Conservation (phyloP, 2,113 vertebrate species). For the Plecotus auritus region DNA sequence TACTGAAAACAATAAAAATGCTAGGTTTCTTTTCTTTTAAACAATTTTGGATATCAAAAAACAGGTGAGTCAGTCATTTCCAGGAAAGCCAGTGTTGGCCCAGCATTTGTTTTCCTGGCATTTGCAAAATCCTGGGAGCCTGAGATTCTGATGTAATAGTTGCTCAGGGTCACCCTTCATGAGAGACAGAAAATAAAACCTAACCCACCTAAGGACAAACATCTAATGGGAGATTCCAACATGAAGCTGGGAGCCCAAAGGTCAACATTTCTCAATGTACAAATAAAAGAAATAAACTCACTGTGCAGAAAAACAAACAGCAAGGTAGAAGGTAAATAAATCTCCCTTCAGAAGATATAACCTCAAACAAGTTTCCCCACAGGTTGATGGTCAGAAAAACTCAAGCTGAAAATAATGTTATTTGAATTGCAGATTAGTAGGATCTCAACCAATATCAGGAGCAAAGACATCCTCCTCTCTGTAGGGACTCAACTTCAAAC, state of each 20-base stretch:
- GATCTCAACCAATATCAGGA: neutral
- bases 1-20: neutral
- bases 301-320: neutral
- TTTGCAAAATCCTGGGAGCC: neutral
- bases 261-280: neutral
- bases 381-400: neutral
- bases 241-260: neutral
- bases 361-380: neutral
- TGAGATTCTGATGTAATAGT: neutral
- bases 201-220: neutral
- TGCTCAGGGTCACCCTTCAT: neutral
- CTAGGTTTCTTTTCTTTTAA: neutral
- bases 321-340: neutral
- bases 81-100: neutral
- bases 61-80: neutral
- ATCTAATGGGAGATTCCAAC: neutral
- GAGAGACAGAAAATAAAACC: neutral
- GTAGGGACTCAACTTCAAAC: neutral
- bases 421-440: neutral
- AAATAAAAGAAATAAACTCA: neutral
- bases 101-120: neutral
- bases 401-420: neutral
- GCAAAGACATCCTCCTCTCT: neutral
- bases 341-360: neutral
- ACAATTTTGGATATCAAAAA: neutral